Evolutionary conservation across 2,797 vertebrate species (phyloP), one percentile per base, ranked within the genome.

Genomic region (Antennarius maculatus): DNA sequence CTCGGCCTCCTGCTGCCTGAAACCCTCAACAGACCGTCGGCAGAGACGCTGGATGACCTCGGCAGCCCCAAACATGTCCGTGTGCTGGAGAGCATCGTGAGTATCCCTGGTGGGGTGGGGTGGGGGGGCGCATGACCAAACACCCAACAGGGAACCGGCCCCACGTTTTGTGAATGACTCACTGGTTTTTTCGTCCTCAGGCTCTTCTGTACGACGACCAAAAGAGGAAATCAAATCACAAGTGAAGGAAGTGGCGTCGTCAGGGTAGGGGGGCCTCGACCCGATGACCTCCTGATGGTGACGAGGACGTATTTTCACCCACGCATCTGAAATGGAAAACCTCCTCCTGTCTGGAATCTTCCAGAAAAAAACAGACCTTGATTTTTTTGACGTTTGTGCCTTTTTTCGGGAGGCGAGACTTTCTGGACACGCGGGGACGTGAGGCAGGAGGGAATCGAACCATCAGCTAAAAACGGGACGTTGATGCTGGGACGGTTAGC

Each of bases 1-100:
- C 82, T 96, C 52, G 92, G 92, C 61, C 93, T 96, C 17, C 91
- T 96, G 49, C 94, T 96, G 39, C 95, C 95, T 0, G 96, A 96
- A 82, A 96, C 96, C 0, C 92, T 96, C 16, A 92, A 95, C 88
- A 89, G 87, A 51, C 93, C 94, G 0, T 60, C 92, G n/a, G 90
- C 91, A 0, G 95, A 96, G 72, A 95, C 90, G 2, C 87, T 94
- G 54, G 94, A 95, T 52, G 94, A 95, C 55, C 91, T 96, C 9
- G 48, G 88, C 77, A 79, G 59, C 71, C 71, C 90, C 5, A 60
- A 52, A 14, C 90, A 85, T 66, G 27, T 70, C 89, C 92, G 86
- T 34, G 87, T 95, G 58, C 72, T 93, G 79, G 92, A 92, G 17
- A 88, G 86, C 72, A 88, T 95, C 90, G 90, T 92, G 82, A 54